Evolutionary conservation across 2,888 invertebrate species (phyloP), one percentile per base, ranked within the genome.

Genomic region (Steinernema hermaphroditum): DNA sequence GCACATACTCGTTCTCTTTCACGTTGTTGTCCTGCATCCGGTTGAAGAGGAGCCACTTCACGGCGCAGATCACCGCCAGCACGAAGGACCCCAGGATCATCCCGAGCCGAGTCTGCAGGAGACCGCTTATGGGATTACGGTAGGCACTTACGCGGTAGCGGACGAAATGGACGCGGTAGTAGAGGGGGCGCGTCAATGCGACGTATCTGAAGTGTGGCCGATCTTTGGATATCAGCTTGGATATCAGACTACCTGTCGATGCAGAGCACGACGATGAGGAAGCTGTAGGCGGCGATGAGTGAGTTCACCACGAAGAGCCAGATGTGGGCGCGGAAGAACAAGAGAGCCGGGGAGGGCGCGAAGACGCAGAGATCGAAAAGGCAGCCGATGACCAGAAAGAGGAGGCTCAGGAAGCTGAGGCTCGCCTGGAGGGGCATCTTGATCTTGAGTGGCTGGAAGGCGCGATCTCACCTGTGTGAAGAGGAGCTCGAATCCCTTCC

Each of bases 281-380:
- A 75, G 19, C 78, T 76, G 70, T 78, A 78, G n/a, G 78, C 68
- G 0, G 78, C 78, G 57, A 78, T 78, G 37, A 78, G 62, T 4
- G 78, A 29, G 68, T 78, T 78, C 19, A 78, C 76, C 70, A 75
- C 41, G 50, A 54, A 73, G 1, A 73, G 46, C 77, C 77, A 77
- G 19, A 77, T 62, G 72, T 77, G 75, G 19, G 76, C 77, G n/a
- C 76, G 73, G 68, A 77, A 77, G 43, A 71, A 73, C 14, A 71
- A 68, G 41, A 57, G 29, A 14, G 37, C 37, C n/a, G 12, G 19
- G 43, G 49, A 78, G 19, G 69, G 37, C 37, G 41, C 70, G 49
- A 77, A 71, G 12, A 73, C 41, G 68, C 77, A 77, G 14, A 78
- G 68, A 29, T 78, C 77, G 27, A 78, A 41, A 4, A 78, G 29